Conservation (phyloP, 2,888 invertebrate genomes). For the Cosmia pyralina region DNA sequence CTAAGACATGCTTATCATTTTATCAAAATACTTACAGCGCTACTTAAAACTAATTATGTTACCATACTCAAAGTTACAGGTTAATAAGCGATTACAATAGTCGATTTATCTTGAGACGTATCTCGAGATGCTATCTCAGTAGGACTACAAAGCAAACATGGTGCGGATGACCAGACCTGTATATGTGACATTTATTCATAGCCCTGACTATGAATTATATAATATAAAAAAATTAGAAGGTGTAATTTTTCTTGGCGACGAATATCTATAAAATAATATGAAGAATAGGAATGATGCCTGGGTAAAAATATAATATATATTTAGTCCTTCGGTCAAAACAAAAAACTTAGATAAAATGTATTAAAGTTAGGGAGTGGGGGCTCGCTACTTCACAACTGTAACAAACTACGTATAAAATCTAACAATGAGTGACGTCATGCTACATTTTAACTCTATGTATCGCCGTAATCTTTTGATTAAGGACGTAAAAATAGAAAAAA, state of each 20-base stretch:
- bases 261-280: neutral
- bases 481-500: too few relatives aligned
- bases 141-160: constrained; percentile 72
- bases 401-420: too few relatives aligned
- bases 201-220: constrained; percentile 49
- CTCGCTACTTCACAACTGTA: too few relatives aligned
- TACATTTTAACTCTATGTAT: too few relatives aligned
- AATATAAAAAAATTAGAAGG: constrained; percentile 10
- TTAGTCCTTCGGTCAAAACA: too few relatives aligned
- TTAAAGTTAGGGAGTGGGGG: too few relatives aligned
- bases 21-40: constrained; percentile 52
- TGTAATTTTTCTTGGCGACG: neutral
- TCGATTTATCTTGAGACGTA: constrained; percentile 72
- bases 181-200: constrained; percentile 68
- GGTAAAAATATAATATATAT: too few relatives aligned
- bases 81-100: constrained; percentile 69
- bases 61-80: constrained; percentile 58
- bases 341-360: too few relatives aligned
- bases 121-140: constrained; percentile 72
- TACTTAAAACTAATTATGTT: constrained; percentile 65
- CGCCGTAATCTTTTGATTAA: too few relatives aligned
- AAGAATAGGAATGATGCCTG: neutral
- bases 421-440: too few relatives aligned
- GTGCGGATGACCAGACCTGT: constrained; percentile 65
- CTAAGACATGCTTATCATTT: constrained; percentile 47